These are phyloP conservation scores for Hyperoplus immaculatus DNA, from an alignment of 2,797 vertebrate species.

Conservation along the genomic window DNA sequence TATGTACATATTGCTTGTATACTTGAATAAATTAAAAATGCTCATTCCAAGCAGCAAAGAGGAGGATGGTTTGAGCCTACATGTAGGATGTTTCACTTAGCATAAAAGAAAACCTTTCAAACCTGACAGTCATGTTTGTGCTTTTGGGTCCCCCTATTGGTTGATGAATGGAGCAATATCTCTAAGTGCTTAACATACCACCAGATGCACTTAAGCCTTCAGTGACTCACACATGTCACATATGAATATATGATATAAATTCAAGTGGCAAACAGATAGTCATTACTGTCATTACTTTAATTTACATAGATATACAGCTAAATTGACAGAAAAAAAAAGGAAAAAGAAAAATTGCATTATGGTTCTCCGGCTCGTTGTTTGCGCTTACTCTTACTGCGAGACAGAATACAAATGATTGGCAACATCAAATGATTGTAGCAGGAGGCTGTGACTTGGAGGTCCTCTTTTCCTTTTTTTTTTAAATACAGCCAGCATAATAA, in stretches of 20 bases:
- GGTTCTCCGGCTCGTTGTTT: constrained; percentile 29
- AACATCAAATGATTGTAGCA: constrained; percentile 47
- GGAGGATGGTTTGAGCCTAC: not conserved
- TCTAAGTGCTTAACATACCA: constrained; percentile 11
- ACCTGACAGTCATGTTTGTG: constrained; percentile 1
- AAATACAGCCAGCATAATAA: constrained; percentile 46
- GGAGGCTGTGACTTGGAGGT: constrained; percentile 36
- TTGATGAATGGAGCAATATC: constrained; percentile 15
- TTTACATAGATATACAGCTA: constrained; percentile 83
- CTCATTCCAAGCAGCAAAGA: not conserved
- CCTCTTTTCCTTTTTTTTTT: constrained; percentile 34
- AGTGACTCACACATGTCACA: too few relatives aligned
- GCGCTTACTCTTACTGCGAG: constrained; percentile 45
- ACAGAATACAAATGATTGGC: constrained; percentile 50
- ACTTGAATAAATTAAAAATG: not conserved
- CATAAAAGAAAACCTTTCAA: not conserved
- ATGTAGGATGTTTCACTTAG: not conserved
- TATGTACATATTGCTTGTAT: constrained; percentile 13
- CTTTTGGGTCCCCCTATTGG: constrained; percentile 64
- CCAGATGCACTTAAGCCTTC: not conserved
- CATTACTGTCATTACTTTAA: constrained; percentile 73
- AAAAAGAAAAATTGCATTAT: constrained; percentile 31
- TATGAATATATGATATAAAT: constrained; percentile 9
- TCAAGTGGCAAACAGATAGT: constrained; percentile 10
- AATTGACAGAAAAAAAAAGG: constrained; percentile 38